Percentiles rank a stretch among this genome's conserved stretches.
These are phyloP conservation scores for Eupithecia abbreviata DNA, from an alignment of 2,888 invertebrate genomes.

Conservation along the genomic window DNA sequence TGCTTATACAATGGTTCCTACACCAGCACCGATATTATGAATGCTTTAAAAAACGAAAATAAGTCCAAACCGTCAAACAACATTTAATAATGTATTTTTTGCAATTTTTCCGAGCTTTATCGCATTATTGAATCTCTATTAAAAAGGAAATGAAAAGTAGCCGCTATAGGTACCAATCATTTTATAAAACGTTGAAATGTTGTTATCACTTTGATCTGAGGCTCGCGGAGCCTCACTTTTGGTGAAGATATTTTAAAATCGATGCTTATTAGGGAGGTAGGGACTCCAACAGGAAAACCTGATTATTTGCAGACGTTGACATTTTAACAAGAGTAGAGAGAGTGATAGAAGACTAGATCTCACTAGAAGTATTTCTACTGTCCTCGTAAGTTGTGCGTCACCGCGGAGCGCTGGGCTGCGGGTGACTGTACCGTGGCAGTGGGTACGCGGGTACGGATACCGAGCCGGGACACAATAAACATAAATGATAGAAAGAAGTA, in stretches of 20 bases:
- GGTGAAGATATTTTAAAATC: slow-evolving; percentile 59
- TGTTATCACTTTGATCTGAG: slow-evolving; percentile 66
- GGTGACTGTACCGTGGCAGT: too few species aligned
- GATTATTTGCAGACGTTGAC: neutral
- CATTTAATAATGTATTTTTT: slow-evolving; percentile 40
- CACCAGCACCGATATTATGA: neutral
- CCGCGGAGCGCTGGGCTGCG: slow-evolving; percentile 52
- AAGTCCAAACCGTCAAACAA: neutral
- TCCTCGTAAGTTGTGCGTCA: slow-evolving; percentile 81
- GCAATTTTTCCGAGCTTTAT: slow-evolving; percentile 58
- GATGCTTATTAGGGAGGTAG: slow-evolving; percentile 45
- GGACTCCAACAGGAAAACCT: slow-evolving; percentile 8
- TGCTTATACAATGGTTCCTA: neutral
- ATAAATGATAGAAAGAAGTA: neutral
- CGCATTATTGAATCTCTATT: slow-evolving; percentile 67
- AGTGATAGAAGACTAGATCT: too few species aligned
- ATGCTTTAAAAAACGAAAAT: neutral
- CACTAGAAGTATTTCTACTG: slow-evolving; percentile 75
- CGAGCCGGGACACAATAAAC: too few species aligned
- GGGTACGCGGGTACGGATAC: too few species aligned
- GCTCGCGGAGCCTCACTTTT: slow-evolving; percentile 59
- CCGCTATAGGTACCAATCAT: slow-evolving; percentile 49
- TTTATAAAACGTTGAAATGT: slow-evolving; percentile 63
- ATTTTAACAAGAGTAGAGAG: neutral
- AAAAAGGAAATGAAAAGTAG: slow-evolving; percentile 68